Evolutionary conservation across 2,888 invertebrate species (phyloP), one percentile per base, ranked within the genome.

Genomic region (Ichneumon xanthorius): DNA sequence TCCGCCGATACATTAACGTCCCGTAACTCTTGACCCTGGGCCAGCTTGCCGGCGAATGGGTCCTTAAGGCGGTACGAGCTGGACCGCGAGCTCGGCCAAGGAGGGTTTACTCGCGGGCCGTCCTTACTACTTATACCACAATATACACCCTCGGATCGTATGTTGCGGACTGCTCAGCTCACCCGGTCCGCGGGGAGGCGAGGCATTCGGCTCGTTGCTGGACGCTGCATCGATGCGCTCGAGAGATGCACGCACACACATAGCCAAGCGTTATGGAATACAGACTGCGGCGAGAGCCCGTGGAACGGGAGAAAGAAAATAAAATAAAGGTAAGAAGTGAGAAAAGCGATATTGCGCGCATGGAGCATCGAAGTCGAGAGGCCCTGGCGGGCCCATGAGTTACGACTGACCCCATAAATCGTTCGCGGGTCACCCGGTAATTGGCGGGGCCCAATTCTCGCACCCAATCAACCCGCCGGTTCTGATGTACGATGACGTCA

Each of bases 371-470:
- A 58, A 70, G 45, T 61, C 65, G 75, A 76, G 73, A 63, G 85
- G 87, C 86, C 81, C 82, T 86, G 81, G 87, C 85, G 80, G 48
- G 53, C 50, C 58, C 76, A 50, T 90, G 92, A 92, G 91, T 92
- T 92, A 92, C 89, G 92, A 90, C 90, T 89, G 92, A 92, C 92
- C 92, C 92, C 92, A 92, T 92, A 92, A 92, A 92, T 92, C 89
- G 89, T 83, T 85, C 78, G 67, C 88, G 86, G 92, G 91, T 92
- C 92, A 92, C 88, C 87, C 77, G 88, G 91, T 92, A 92, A 92
- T 92, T 92, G 92, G 92, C 91, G 90, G 88, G 91, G 89, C 89
- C 91, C 91, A 90, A 92, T 92, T 92, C 92, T 92, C 92, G 91
- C 92, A 92, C 92, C 92, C 92, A 91, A 92, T 92, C 92, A 91